Evolutionary conservation across 1,140 invertebrate genomes (phyloP).

Genomic region (Hylaeus anthracinus): DNA sequence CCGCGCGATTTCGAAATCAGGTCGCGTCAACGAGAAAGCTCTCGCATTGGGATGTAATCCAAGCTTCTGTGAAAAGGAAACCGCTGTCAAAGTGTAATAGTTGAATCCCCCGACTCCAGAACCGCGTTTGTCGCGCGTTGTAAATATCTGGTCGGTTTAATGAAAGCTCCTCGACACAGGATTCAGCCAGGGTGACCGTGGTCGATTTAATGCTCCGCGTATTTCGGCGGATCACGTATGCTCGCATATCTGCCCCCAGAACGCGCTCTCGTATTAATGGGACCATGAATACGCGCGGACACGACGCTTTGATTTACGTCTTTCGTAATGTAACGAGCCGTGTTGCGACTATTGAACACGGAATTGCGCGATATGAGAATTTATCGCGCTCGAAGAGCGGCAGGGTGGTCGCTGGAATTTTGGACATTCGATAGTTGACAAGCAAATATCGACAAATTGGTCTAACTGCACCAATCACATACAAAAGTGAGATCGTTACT

Average conservation of each 20-base stretch:
- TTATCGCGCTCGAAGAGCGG: neutral
- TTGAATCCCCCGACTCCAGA: slow-evolving; percentile 11
- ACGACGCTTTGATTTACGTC: slow-evolving; percentile 9
- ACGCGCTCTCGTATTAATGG: neutral
- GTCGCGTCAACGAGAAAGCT: slow-evolving; percentile 31
- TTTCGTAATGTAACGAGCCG: neutral
- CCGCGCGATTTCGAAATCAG: slow-evolving; percentile 29
- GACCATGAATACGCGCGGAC: slow-evolving; percentile 14
- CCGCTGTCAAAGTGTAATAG: slow-evolving; percentile 32
- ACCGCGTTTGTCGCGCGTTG: neutral
- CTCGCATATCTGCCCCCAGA: neutral
- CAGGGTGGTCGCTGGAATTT: too few relatives aligned
- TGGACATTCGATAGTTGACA: neutral
- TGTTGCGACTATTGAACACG: neutral
- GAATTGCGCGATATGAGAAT: neutral
- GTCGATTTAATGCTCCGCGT: slow-evolving; percentile 6
- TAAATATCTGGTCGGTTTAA: slow-evolving; percentile 30
- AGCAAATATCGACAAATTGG: neutral
- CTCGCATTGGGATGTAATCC: slow-evolving; percentile 45
- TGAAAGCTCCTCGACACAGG: slow-evolving; percentile 11
- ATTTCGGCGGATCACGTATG: slow-evolving; percentile 1
- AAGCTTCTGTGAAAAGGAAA: slow-evolving; percentile 37
- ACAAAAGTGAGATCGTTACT: too few relatives aligned
- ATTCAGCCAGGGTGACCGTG: neutral
- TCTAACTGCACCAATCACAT: too few relatives aligned